Base-by-base conservation (phyloP, 2,797 vertebrate genomes). In the Phrynocephalus guinanensis region DNA sequence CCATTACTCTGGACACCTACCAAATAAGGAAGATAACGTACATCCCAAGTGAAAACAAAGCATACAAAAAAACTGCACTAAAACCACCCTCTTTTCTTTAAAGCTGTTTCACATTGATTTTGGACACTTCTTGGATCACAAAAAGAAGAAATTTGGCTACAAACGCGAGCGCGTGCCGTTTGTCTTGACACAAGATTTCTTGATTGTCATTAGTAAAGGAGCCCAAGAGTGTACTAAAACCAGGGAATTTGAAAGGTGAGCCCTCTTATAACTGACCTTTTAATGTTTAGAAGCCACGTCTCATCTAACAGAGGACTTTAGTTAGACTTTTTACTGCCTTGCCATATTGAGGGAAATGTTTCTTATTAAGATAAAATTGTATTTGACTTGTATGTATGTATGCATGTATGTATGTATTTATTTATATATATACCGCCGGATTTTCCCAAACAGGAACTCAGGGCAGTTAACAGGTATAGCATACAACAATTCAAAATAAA, bases 101-200 rank as follows among this genome's bases (percentile, higher is more conserved):
- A 94, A 98, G 97, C 96, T 98, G 81, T 98, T 98, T 96, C 97
- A 97, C 88, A 97, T 98, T 95, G 97, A 98, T 93, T 98, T 97
- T 86, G 97, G 97, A 83, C 97, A 98, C 93, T 98, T 98, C 94
- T 94, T 98, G 0, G 97, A 98, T 93, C 97, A 98, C 92, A 98
- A 98, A 92, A 98, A 98, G 96, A 98, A 98, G 91, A 98, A 98
- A 86, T 98, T 98, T 96, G 97, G 97, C 71, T 98, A 98, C 92
- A 98, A 98, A 94, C 96, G 97, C 87, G 97, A 98, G 86, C 96
- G 97, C 15, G 97, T 98, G 38, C 97, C 97, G 0, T 98, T 98
- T 94, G 97, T 98, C 90, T 95, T 98, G 95, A 98, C 97, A 1
- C 97, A 98, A 90, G 97, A 98, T 93, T 98, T 98, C 87, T 90